Evolutionary conservation across 2,113 vertebrate genomes (phyloP).

Genomic region (Paedocypris sp.): DNA sequence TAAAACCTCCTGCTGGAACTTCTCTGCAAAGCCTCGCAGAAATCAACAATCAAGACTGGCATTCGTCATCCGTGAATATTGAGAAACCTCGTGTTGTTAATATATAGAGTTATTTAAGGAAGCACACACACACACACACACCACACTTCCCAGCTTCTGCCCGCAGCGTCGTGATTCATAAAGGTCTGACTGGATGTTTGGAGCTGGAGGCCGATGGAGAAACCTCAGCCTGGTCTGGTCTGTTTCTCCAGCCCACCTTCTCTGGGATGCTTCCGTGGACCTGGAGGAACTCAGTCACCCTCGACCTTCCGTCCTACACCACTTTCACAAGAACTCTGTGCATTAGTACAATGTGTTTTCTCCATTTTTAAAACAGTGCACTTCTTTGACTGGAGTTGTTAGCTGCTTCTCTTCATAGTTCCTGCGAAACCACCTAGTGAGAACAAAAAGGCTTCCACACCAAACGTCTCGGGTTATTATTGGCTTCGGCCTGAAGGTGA

Average conservation of each 20-base stretch:
- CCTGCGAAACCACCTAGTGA: no score
- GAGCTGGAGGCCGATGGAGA: background rate
- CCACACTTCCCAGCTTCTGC: background rate
- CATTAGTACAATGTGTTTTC: constrained; percentile 10
- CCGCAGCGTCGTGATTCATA: constrained; percentile 2
- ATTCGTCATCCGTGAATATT: no score
- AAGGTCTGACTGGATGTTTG: background rate
- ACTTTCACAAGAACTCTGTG: background rate
- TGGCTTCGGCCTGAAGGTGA: no score
- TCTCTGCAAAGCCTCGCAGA: no score
- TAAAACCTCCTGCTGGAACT: constrained; percentile 9
- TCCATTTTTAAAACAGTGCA: constrained; percentile 9
- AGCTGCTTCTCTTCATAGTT: no score
- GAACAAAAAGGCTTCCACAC: no score
- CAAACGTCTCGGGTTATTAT: no score
- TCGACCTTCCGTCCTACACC: background rate
- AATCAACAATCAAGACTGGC: no score
- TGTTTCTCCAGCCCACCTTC: constrained; percentile 21
- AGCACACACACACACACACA: background rate
- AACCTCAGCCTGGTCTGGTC: constrained; percentile 2
- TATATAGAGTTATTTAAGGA: no score
- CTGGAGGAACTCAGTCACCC: constrained; percentile 13
- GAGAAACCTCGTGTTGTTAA: no score
- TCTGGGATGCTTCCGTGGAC: background rate
- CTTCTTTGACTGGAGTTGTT: no score